Conservation (phyloP, 2,113 vertebrate genomes). For the Leptosomus discolor region DNA sequence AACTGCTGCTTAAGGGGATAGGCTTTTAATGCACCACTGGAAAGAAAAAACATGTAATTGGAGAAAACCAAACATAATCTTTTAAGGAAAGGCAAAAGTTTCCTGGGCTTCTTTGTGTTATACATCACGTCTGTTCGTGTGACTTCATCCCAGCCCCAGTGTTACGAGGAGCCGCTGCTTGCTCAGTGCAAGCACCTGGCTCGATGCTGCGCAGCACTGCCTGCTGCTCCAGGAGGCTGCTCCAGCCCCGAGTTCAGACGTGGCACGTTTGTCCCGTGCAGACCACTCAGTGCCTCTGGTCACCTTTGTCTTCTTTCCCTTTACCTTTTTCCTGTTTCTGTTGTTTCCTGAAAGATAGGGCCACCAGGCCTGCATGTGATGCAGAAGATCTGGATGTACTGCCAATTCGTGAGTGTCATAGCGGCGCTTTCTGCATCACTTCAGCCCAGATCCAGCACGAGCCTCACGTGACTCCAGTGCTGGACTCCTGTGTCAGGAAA, state of each 20-base stretch:
- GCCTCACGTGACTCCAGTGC: background rate
- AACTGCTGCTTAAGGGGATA: background rate
- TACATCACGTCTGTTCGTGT: fast-evolving
- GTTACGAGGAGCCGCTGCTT: background rate
- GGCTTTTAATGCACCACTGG: background rate
- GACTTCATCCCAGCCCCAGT: background rate
- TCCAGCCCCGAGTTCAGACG: fast-evolving
- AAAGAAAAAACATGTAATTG: background rate
- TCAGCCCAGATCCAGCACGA: background rate
- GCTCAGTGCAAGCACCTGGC: fast-evolving
- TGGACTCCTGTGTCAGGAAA: background rate
- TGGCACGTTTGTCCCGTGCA: background rate
- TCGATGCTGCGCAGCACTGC: fast-evolving
- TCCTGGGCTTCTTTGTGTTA: background rate
- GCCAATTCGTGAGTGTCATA: background rate
- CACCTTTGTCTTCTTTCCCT: constrained; percentile 7
- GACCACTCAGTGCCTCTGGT: background rate
- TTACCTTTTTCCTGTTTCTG: constrained; percentile 3
- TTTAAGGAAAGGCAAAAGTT: background rate
- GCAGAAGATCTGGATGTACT: background rate
- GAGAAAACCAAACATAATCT: background rate
- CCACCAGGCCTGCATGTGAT: background rate
- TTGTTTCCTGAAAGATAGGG: background rate
- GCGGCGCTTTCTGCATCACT: background rate
- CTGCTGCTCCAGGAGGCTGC: fast-evolving